Conservation (phyloP, 2,113 vertebrate species). For the Lampris incognitus region DNA sequence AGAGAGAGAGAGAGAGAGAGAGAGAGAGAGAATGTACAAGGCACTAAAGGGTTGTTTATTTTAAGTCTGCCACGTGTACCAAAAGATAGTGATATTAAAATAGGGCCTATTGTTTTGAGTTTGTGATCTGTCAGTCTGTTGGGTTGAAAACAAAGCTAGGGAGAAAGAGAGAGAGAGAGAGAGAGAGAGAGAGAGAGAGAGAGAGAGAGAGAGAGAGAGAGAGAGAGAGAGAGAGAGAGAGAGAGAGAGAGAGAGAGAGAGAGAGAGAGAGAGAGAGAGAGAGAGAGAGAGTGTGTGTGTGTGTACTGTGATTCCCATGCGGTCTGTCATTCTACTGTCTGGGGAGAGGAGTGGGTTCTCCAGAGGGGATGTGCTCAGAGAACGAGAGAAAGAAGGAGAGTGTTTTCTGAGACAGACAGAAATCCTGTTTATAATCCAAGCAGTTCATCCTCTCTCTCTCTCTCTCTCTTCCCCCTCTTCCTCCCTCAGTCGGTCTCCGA, state of each 20-base stretch:
- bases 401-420: conserved; percentile 70
- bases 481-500: conserved; percentile 5
- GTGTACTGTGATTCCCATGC: conserved; percentile 64
- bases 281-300: neutral
- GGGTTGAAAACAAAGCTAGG: conserved; percentile 60
- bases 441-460: conserved; percentile 46
- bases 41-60: conserved; percentile 80
- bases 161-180: neutral
- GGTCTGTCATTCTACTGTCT: conserved; percentile 73
- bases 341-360: conserved; percentile 67
- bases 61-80: conserved; percentile 75
- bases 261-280: conserved; percentile 49
- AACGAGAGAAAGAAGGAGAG: conserved; percentile 22
- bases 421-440: conserved; percentile 69
- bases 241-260: neutral
- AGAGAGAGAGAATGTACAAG: conserved; percentile 64
- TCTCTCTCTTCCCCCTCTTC: conserved; percentile 8
- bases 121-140: conserved; percentile 73
- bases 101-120: conserved; percentile 75
- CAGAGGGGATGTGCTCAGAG: conserved; percentile 36
- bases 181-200: conserved; percentile 6
- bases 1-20: conserved; percentile 49
- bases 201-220: conserved; percentile 55
- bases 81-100: conserved; percentile 77
- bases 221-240: neutral